These are phyloP conservation scores for Gambusia affinis DNA, from an alignment of 2,113 vertebrate genomes.

Conservation along the genomic window DNA sequence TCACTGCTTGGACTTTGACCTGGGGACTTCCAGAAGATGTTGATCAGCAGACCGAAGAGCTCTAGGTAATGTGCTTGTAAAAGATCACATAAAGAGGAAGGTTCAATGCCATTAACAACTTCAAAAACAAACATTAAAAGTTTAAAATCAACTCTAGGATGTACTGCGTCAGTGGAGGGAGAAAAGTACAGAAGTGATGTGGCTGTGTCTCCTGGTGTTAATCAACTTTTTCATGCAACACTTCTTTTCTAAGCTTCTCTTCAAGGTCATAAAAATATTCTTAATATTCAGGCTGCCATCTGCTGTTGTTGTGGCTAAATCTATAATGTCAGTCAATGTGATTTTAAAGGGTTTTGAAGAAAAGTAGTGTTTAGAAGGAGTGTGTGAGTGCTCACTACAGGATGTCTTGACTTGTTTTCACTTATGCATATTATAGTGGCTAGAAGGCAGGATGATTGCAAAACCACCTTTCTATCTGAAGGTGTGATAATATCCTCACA, in stretches of 20 bases:
- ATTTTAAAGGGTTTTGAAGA: background rate
- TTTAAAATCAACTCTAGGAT: too few relatives aligned
- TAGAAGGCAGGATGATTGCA: background rate
- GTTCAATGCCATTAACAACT: too few relatives aligned
- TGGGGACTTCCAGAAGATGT: too few relatives aligned
- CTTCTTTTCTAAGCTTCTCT: background rate
- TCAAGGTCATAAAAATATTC: background rate
- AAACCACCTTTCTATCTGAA: background rate
- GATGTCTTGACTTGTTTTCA: background rate
- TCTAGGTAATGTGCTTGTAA: too few relatives aligned
- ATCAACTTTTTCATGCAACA: background rate
- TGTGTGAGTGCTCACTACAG: too few relatives aligned
- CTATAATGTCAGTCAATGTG: background rate
- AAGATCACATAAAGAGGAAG: too few relatives aligned
- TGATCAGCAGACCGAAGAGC: too few relatives aligned
- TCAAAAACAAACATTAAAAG: too few relatives aligned
- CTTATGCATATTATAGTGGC: background rate
- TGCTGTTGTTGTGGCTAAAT: background rate
- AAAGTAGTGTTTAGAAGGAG: background rate
- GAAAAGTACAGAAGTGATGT: too few relatives aligned
- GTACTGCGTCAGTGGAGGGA: too few relatives aligned
- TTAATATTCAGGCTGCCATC: background rate
- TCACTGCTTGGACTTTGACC: too few relatives aligned
- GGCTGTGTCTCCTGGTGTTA: too few relatives aligned
- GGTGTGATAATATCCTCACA: conserved; percentile 52